Base-by-base conservation (phyloP, 2,888 invertebrate genomes). In the Eucera pruinosa region DNA sequence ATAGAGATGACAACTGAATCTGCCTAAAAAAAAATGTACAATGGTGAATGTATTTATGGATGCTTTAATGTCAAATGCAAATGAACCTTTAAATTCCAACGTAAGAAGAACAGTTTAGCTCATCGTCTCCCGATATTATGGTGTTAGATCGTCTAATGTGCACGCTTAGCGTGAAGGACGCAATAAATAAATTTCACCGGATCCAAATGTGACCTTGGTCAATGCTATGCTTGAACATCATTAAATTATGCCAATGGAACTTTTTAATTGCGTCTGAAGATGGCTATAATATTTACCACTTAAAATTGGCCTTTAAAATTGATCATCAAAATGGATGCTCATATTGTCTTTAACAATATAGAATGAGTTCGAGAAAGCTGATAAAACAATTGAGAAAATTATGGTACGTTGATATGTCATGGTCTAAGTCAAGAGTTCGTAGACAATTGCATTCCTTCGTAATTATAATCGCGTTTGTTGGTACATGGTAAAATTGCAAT, bases 21-120 rank as follows among this genome's bases (percentile, higher is more conserved):
- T 30, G 20, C 41, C 13, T 15, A 45, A 20, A 54, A 54, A 20
- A n/a, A n/a, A n/a, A n/a, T n/a, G n/a, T n/a, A n/a, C n/a, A 48
- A 15, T 15, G 41, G 23, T 9, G 57, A 60, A 60, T 48, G 25
- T n/a, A n/a, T 33, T 39, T 36, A 47, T 62, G 71, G 69, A 30
- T 71, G 60, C 39, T 77, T 71, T 73, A 84, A 84, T 84, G 78
- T 84, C 82, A 84, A 75, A 84, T 80, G 82, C 73, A 60, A 82
- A 84, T 41, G 62, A 77, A 66, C 54, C 41, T 55, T 25, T 20
- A 20, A 23, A 27, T 0, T 15, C 15, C 20, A 23, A 13, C 41
- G 39, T 54, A 48, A 50, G 57, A 61, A 72, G 13, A 11, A 36
- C 47, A n/a, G n/a, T n/a, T 30, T 23, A 20, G 54, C 55, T 55